Evolutionary conservation across 2,113 vertebrate species (phyloP).

Genomic region (Erinaceus europaeus): DNA sequence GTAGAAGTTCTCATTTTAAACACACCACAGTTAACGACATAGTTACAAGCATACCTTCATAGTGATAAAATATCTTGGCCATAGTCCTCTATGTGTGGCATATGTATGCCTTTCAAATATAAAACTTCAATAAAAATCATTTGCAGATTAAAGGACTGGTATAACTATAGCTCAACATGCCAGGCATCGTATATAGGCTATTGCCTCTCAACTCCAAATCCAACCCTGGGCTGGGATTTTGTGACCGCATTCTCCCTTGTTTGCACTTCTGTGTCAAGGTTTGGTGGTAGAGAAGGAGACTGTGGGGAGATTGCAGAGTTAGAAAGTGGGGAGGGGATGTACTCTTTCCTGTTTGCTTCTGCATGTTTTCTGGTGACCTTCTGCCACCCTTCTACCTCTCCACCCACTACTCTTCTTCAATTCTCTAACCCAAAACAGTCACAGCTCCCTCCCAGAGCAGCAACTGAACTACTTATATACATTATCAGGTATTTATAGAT

Average conservation of each 20-base stretch:
- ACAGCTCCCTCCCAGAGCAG: not conserved
- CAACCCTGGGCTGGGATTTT: not conserved
- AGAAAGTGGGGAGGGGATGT: not conserved
- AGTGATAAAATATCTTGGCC: constrained; percentile 18
- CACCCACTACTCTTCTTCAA: not conserved
- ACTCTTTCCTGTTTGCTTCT: not conserved
- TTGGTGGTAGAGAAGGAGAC: too few relatives aligned
- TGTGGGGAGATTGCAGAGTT: not conserved
- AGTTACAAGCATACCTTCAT: not conserved
- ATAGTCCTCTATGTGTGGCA: not conserved
- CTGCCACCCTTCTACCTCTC: too few relatives aligned
- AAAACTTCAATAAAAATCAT: not conserved
- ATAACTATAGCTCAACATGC: not conserved
- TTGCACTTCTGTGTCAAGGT: too few relatives aligned
- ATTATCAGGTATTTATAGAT: not conserved
- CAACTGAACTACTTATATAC: not conserved
- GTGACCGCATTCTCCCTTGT: not conserved
- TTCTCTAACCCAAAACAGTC: not conserved
- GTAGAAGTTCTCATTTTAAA: not conserved
- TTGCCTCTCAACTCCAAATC: not conserved
- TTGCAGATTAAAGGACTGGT: not conserved
- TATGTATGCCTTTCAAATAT: not conserved
- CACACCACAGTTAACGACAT: not conserved
- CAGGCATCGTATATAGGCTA: not conserved
- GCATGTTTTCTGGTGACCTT: not conserved